phyloP scores from a whole-genome alignment of 2,113 vertebrate genomes.

The Herpailurus yagouaroundi region DNA sequence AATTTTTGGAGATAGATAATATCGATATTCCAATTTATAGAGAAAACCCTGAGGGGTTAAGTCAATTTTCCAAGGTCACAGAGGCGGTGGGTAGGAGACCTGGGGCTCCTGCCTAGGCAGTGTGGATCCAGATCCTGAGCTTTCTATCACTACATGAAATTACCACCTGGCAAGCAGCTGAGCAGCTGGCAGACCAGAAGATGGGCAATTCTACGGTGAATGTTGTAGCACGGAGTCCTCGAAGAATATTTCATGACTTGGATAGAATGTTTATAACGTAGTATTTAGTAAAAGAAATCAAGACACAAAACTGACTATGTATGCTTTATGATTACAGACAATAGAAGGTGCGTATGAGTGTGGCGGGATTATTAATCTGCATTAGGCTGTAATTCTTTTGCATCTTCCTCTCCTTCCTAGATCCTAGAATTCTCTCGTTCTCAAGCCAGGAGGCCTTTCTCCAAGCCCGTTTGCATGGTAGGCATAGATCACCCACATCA shows the following conservation, averaged over 20 bases:
- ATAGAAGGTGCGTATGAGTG: neutral
- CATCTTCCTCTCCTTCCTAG: neutral
- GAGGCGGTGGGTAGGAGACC: neutral
- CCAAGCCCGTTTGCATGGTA: neutral
- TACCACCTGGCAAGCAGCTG: neutral
- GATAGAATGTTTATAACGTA: neutral
- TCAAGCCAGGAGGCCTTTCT: neutral
- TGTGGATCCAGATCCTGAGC: neutral
- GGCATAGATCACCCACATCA: neutral
- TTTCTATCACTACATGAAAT: neutral
- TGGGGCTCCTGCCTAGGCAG: neutral
- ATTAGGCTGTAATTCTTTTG: neutral
- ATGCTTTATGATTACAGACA: neutral
- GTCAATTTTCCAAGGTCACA: neutral
- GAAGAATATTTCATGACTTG: neutral
- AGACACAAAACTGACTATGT: neutral
- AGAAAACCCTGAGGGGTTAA: neutral
- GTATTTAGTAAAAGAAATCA: neutral
- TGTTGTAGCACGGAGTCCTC: neutral
- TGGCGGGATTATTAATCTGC: neutral
- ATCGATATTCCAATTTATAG: neutral
- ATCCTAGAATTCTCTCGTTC: constrained; percentile 24
- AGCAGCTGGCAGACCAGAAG: neutral
- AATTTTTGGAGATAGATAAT: neutral
- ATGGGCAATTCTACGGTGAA: neutral